A percentile compares a stretch with the other conserved stretches of the same genome.
phyloP scores from a whole-genome alignment of 2,888 invertebrate genomes.

The Cephus pulcher region DNA sequence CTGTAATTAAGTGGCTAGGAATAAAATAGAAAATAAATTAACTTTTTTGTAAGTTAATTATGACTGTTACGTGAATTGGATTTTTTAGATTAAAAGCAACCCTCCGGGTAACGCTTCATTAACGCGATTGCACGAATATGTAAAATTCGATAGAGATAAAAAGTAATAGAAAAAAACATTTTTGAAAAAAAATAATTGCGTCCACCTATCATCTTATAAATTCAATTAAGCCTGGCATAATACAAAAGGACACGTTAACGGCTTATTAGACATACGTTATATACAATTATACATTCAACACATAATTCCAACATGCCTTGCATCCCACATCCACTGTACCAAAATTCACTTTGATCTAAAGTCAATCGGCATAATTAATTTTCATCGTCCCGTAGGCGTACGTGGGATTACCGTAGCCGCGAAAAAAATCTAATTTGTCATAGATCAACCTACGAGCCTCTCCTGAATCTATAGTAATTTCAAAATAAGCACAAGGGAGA shows the following conservation, averaged over 20 bases:
- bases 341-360: background rate
- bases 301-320: background rate
- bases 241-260: conserved; percentile 36
- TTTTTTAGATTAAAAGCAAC: no score
- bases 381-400: background rate
- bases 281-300: conserved; percentile 23
- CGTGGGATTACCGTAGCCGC: background rate
- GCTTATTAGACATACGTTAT: conserved; percentile 35
- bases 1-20: no score
- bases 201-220: conserved; percentile 9
- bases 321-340: background rate
- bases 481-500: background rate
- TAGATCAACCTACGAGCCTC: background rate
- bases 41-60: background rate
- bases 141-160: no score
- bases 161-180: no score
- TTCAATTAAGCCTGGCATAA: conserved; percentile 31
- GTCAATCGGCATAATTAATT: background rate
- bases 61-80: background rate
- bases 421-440: background rate
- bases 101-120: no score
- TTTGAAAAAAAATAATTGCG: background rate
- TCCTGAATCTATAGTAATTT: background rate
- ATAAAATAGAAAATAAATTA: background rate
- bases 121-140: no score